A percentile compares a stretch with the other conserved stretches of the same genome.
phyloP scores from a whole-genome alignment of 1,140 invertebrate species.

The Cyclargus thomasi region DNA sequence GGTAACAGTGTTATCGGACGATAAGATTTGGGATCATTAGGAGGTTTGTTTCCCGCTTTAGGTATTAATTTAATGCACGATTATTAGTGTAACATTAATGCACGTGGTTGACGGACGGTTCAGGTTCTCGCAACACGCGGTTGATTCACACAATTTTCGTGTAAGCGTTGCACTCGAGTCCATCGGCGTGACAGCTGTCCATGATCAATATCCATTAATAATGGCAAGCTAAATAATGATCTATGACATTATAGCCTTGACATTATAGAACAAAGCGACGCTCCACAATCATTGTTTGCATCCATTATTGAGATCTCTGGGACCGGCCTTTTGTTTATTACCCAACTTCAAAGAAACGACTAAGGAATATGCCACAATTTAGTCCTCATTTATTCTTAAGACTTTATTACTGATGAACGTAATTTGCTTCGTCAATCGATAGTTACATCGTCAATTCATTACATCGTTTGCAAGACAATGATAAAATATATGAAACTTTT shows the following conservation, averaged over 20 bases:
- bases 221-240: neutral
- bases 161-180: neutral
- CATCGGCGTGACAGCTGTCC: neutral
- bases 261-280: slow-evolving; percentile 2
- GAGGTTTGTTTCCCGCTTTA: too few species aligned
- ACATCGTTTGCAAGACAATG: too few species aligned
- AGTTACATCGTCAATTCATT: too few species aligned
- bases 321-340: neutral
- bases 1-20: too few species aligned
- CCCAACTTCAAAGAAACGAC: neutral
- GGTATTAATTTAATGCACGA: too few species aligned
- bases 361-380: neutral
- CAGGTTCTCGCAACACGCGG: neutral
- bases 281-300: neutral
- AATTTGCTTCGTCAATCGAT: neutral
- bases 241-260: neutral
- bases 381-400: neutral
- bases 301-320: neutral
- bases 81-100: too few species aligned
- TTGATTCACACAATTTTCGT: neutral
- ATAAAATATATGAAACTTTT: too few species aligned
- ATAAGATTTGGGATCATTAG: too few species aligned
- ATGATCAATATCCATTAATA: slow-evolving; percentile 3
- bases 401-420: neutral
- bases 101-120: neutral